Conservation (phyloP, 64 coral and sea anemone genomes). For the Montipora foliosa region DNA sequence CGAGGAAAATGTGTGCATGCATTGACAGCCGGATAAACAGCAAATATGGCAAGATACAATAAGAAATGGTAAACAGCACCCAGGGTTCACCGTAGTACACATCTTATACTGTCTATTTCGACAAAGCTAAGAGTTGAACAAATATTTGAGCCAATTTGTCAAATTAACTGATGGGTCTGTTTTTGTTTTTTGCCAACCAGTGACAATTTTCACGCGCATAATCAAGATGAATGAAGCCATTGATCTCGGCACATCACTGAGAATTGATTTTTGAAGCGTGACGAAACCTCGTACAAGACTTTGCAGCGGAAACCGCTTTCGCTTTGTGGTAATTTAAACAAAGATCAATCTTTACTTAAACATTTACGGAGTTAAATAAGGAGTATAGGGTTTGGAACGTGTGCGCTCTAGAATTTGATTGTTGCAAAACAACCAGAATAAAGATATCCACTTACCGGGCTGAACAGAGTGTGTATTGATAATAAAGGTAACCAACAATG, state of each 20-base stretch:
- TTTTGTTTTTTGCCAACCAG: neutral
- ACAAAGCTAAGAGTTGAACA: slow-evolving; percentile 31
- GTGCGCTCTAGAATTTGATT: neutral
- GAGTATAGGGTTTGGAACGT: neutral
- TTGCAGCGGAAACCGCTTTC: slow-evolving; percentile 17
- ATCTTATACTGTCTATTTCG: slow-evolving; percentile 25
- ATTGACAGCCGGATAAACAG: slow-evolving; percentile 30
- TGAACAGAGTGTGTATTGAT: slow-evolving; percentile 43
- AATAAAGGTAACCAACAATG: slow-evolving; percentile 27
- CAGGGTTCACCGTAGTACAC: neutral
- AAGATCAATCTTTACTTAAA: slow-evolving; percentile 16
- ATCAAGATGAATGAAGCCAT: slow-evolving; percentile 45
- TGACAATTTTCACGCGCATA: slow-evolving; percentile 27
- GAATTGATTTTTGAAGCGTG: slow-evolving; percentile 59
- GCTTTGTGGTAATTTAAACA: slow-evolving; percentile 14
- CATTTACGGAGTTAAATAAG: slow-evolving; percentile 12
- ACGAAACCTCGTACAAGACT: slow-evolving; percentile 37
- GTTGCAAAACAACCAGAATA: slow-evolving; percentile 40
- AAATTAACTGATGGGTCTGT: neutral
- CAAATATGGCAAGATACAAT: slow-evolving; percentile 43
- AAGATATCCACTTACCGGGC: slow-evolving; percentile 55
- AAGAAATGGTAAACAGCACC: slow-evolving; percentile 37
- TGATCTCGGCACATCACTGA: slow-evolving; percentile 45
- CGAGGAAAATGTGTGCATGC: slow-evolving; percentile 1
- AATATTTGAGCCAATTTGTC: slow-evolving; percentile 4